Percentiles rank a stretch among this genome's conserved stretches.
Conservation (phyloP, 2,113 vertebrate genomes). For the Grammomys dolichurus region DNA sequence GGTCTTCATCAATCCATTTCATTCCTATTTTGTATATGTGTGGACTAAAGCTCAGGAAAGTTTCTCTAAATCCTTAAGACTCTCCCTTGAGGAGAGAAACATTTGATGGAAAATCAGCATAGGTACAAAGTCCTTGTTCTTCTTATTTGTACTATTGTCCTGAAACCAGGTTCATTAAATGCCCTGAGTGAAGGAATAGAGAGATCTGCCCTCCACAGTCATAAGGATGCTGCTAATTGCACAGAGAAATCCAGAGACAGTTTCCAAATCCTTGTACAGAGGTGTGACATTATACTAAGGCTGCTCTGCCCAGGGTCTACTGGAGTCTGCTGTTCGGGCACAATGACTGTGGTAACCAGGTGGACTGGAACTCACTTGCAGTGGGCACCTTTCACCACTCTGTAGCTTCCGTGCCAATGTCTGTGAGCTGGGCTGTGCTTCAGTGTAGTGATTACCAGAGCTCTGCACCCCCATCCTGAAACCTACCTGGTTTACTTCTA, state of each 20-base stretch:
- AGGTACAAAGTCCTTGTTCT: not conserved
- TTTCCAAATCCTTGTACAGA: not conserved
- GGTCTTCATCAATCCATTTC: not conserved
- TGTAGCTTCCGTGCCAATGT: fast-evolving
- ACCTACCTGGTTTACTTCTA: not conserved
- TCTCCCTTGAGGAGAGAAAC: not conserved
- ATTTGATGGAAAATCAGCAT: not conserved
- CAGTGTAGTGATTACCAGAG: too few relatives aligned
- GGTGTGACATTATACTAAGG: not conserved
- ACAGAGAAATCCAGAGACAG: not conserved
- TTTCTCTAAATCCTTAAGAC: not conserved
- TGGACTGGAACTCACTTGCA: not conserved
- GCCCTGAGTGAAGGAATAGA: not conserved
- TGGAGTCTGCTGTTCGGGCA: too few relatives aligned
- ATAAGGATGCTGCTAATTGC: not conserved
- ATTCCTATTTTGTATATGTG: not conserved
- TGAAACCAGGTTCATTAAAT: not conserved
- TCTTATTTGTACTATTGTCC: not conserved
- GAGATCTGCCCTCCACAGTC: not conserved
- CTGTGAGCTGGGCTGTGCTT: not conserved
- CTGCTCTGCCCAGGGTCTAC: fast-evolving
- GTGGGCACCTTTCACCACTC: not conserved
- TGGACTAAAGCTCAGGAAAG: not conserved
- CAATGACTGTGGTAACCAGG: fast-evolving
- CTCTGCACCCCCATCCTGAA: not conserved